Evolutionary conservation across 2,113 vertebrate genomes (phyloP), one percentile per base, ranked within the genome.

Genomic region (Mugil cephalus): DNA sequence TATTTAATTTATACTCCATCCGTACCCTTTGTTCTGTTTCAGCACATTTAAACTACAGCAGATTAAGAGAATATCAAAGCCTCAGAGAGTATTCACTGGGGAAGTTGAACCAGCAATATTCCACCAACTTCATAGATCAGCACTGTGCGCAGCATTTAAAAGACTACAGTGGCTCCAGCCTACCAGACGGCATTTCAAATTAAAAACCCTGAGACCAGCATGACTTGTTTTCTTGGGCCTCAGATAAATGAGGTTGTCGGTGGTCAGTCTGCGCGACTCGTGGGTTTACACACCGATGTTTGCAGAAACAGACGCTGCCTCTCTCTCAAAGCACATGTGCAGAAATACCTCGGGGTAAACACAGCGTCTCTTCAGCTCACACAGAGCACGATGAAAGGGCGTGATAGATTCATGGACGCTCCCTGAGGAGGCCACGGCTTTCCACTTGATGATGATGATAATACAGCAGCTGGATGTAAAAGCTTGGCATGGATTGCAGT

Each of bases 31-130:
- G 24, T 60, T 79, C 62, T 6, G 21, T 77, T 85, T 86, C 82
- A 89, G 79, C 82, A 86, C 73, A 82, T 90, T 84, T 61, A 58
- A 21, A 61, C 69, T 12, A 59, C 19, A 50, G 68, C 58, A 62
- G 85, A 85, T 79, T 75, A 74, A 60, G 34, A 51, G 58, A 75
- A 34, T 30, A 64, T 84, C 36, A 35, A 61, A 43, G 46, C 47
- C 77, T 77, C 51, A 1, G 12, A 70, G 50, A 15, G 19, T 58
- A 36, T 74, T 88, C 68, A 51, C 55, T 4, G 14, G 43, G 62
- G 77, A 74, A 61, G 79, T 75, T 90, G 85, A 87, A 80, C 5
- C 66, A 83, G 82, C 79, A 82, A 70, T 74, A 80, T 70, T 72
- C 63, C 76, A 53, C 45, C 48, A 53, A 58, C 66, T 73, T 77